phyloP scores from a whole-genome alignment of 2,888 invertebrate species.

The Meteorus colon region DNA sequence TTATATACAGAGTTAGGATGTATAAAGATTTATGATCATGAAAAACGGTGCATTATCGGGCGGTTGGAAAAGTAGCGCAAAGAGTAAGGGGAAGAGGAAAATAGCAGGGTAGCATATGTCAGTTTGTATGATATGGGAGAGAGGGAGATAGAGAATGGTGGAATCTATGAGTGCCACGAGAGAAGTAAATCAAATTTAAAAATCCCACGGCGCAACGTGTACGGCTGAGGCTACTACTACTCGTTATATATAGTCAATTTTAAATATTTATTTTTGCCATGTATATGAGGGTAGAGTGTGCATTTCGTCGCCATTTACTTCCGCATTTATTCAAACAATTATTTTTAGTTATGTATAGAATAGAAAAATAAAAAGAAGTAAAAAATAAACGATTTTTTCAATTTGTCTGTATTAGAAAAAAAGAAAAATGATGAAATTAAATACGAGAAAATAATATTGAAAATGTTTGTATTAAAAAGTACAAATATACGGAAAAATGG shows the following conservation, averaged over 20 bases:
- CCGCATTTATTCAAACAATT: conserved; percentile 16
- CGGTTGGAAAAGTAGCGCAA: conserved; percentile 18
- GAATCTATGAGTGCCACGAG: conserved; percentile 69
- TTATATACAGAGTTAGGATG: conserved; percentile 39
- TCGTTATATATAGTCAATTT: conserved; percentile 27
- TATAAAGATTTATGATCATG: conserved; percentile 46
- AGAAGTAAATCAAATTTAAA: conserved; percentile 71
- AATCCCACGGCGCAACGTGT: conserved; percentile 61
- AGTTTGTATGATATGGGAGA: conserved; percentile 25
- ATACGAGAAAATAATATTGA: too few relatives aligned
- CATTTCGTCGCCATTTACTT: conserved; percentile 11
- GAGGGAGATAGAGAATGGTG: conserved; percentile 31
- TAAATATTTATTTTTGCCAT: conserved; percentile 13
- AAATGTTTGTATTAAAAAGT: too few relatives aligned
- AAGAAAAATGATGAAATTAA: not conserved
- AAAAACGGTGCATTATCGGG: conserved; percentile 45
- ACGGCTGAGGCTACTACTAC: conserved; percentile 46
- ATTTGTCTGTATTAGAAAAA: not conserved
- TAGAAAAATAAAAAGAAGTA: not conserved
- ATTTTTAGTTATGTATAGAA: not conserved
- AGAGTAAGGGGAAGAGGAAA: conserved; percentile 1
- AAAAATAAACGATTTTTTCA: too few relatives aligned
- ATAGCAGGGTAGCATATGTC: conserved; percentile 34
- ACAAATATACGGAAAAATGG: too few relatives aligned
- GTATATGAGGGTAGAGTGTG: not conserved